Evolutionary conservation across 2,113 vertebrate species (phyloP).

Genomic region (Dascyllus trimaculatus): DNA sequence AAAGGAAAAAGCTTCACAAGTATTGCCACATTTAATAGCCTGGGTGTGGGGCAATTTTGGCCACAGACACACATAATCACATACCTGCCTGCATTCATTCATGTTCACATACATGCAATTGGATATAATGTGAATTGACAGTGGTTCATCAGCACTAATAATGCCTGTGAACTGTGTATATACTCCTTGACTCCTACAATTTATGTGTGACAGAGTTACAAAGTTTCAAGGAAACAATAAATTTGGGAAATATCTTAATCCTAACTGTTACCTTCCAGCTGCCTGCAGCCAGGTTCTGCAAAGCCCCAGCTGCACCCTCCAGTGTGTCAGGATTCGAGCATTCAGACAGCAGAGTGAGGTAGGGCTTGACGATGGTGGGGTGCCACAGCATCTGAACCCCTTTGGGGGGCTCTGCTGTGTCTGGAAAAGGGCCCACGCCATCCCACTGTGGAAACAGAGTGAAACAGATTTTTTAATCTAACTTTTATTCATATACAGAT

Average conservation of each 20-base stretch:
- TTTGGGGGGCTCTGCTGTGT: slow-evolving; percentile 95
- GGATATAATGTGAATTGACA: background rate
- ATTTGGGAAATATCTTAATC: background rate
- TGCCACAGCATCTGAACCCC: slow-evolving; percentile 99
- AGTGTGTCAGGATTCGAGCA: slow-evolving; percentile 99
- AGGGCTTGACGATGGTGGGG: slow-evolving; percentile 99
- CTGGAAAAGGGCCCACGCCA: slow-evolving; percentile 96
- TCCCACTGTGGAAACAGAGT: slow-evolving; percentile 90
- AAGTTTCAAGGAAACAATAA: background rate
- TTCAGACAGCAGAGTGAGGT: slow-evolving; percentile 99
- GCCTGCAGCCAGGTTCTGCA: slow-evolving; percentile 98
- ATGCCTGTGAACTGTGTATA: background rate
- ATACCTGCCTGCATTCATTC: background rate
- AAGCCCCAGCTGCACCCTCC: slow-evolving; percentile 96
- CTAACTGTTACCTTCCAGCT: slow-evolving; percentile 94
- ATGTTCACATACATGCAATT: slow-evolving; percentile 3
- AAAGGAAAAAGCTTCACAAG: background rate
- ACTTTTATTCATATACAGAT: background rate
- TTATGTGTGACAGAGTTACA: slow-evolving; percentile 2
- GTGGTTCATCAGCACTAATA: background rate
- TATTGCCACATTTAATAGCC: background rate
- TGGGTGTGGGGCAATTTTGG: background rate
- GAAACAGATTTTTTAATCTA: background rate
- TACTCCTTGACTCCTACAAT: background rate
- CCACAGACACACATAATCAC: background rate